Base-by-base conservation (phyloP, 2,113 vertebrate species). In the Microcebus tavaratra region DNA sequence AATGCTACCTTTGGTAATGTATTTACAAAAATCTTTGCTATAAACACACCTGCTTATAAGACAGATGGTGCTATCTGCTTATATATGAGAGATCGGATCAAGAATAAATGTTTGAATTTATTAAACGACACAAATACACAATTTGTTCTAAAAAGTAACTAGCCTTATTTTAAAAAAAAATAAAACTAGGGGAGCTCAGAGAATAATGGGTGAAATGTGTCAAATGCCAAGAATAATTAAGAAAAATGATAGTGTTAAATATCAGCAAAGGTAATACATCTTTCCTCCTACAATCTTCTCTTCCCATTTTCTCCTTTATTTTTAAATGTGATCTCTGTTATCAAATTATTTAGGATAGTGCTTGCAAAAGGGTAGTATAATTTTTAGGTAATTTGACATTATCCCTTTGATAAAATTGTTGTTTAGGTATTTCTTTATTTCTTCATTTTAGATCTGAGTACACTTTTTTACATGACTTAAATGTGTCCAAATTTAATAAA, bases 201-300 rank as follows among this genome's bases (percentile, higher is more conserved):
- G 76, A 98, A 98, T 97, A 98, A 98, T 96, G 95, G 94, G 95
- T 96, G 90, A 98, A 98, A 98, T 98, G 91, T 97, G 90, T 97
- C 91, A 98, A 98, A 98, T 98, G 96, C 98, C 97, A 98, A 97
- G 94, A 98, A 98, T 98, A 98, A 99, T 98, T 98, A 98, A 98
- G 97, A 98, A 98, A 98, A 98, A 98, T 98, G 88, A 98, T 95
- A 93, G 90, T 98, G 91, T 96, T 98, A 98, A 97, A 98, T 78
- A 97, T 92, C 95, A 98, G 94, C 94, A 93, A 89, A 98, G 83
- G 94, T 98, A 98, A 97, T 98, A 94, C 14, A 98, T 98, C 96
- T 97, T 98, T 98, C 93, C 75, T 97, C 45, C 90, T 97, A 94
- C 81, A 91, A 93, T 98, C 85, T 96, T 98, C 95, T 90, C 94